phyloP scores from a whole-genome alignment of 2,888 invertebrate species.

The Hermodice carunculata region DNA sequence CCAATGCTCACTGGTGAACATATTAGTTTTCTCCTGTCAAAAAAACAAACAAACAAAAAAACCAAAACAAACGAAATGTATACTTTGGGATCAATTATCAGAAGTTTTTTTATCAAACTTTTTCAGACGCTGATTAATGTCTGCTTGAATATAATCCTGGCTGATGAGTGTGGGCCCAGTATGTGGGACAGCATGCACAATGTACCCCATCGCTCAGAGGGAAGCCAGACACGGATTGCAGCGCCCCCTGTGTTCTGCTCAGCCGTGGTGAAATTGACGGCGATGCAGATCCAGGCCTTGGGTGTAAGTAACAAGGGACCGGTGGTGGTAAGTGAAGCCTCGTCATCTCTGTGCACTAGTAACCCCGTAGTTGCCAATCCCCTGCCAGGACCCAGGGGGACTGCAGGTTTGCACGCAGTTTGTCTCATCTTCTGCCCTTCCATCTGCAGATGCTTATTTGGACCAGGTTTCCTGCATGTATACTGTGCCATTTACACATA shows the following conservation, averaged over 20 bases:
- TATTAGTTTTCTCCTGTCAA: no score
- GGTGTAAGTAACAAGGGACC: slow-evolving; percentile 85
- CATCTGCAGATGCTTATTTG: no score
- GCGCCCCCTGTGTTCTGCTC: slow-evolving; percentile 96
- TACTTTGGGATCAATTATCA: background rate
- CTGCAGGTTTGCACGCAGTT: no score
- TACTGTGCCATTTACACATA: no score
- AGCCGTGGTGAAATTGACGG: slow-evolving; percentile 93
- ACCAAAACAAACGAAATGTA: background rate
- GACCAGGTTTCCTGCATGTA: no score
- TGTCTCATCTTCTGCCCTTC: no score
- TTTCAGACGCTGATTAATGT: slow-evolving; percentile 73
- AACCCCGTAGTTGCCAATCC: no score
- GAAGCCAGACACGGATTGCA: slow-evolving; percentile 43
- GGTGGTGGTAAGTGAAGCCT: no score
- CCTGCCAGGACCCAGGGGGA: no score
- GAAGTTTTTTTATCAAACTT: background rate
- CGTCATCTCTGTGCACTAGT: no score
- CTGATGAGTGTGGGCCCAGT: slow-evolving; percentile 75
- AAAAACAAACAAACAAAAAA: slow-evolving; percentile 1
- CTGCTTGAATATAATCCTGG: slow-evolving; percentile 75
- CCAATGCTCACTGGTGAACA: no score
- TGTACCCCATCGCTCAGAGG: slow-evolving; percentile 60
- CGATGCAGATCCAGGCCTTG: slow-evolving; percentile 93
- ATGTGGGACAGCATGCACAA: slow-evolving; percentile 54